Percentiles rank a stretch among this genome's conserved stretches.
phyloP scores from a whole-genome alignment of 2,888 invertebrate species.

The Drosophila mimica region DNA sequence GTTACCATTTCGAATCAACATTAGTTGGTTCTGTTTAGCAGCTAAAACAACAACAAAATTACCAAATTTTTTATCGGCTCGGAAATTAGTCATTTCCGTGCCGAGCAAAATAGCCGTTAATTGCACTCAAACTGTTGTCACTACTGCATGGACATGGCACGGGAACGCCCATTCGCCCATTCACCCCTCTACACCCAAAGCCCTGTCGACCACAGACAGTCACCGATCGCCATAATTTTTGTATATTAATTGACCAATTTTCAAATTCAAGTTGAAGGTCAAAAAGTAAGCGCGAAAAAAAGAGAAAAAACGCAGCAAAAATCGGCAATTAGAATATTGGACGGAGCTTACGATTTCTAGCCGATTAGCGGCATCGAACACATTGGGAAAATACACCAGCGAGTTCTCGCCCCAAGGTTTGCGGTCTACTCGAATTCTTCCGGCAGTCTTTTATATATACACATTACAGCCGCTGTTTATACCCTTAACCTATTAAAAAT shows the following conservation, averaged over 20 bases:
- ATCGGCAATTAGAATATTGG: constrained; percentile 62
- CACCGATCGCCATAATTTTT: constrained; percentile 71
- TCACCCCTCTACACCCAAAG: background rate
- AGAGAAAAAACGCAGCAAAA: constrained; percentile 34
- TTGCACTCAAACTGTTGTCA: constrained; percentile 73
- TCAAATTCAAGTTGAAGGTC: constrained; percentile 79
- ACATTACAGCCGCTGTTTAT: background rate
- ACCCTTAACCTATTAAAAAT: no score
- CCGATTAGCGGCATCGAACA: constrained; percentile 14
- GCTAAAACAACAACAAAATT: background rate
- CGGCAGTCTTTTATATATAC: constrained; percentile 29
- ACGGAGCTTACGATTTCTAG: constrained; percentile 23
- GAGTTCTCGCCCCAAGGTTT: constrained; percentile 44
- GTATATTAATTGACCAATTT: constrained; percentile 78
- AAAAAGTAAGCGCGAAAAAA: constrained; percentile 53
- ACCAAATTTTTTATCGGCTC: constrained; percentile 19
- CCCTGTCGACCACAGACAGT: constrained; percentile 27
- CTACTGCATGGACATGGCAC: constrained; percentile 54
- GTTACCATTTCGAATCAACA: constrained; percentile 50
- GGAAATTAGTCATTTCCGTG: constrained; percentile 74
- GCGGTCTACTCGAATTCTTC: constrained; percentile 38
- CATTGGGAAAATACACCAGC: constrained; percentile 40
- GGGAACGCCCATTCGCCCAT: background rate
- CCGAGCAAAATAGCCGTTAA: constrained; percentile 64
- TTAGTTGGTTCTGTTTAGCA: background rate